These are phyloP conservation scores for Drosophila seguyi DNA, from an alignment of 1,140 invertebrate genomes.

Conservation along the genomic window DNA sequence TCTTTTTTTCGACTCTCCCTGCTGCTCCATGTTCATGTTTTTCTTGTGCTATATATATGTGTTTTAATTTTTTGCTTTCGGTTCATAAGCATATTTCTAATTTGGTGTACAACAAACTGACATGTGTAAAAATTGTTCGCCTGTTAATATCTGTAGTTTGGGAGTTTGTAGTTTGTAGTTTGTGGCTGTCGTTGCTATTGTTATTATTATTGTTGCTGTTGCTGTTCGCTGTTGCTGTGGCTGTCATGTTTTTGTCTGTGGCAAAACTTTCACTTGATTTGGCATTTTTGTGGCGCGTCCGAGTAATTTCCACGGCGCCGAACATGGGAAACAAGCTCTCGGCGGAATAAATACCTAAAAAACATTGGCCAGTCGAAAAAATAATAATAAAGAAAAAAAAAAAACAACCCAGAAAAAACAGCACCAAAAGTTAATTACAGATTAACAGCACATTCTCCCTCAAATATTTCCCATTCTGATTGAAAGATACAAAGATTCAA, in stretches of 20 bases:
- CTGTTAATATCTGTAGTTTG: slow-evolving; percentile 60
- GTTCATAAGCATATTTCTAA: slow-evolving; percentile 68
- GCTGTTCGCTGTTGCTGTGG: slow-evolving; percentile 34
- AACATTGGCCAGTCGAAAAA: slow-evolving; percentile 7
- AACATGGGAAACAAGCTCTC: slow-evolving; percentile 42
- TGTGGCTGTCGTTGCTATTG: slow-evolving; percentile 41
- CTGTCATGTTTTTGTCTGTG: slow-evolving; percentile 55
- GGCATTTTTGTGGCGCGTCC: slow-evolving; percentile 56
- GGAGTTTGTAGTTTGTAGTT: slow-evolving; percentile 15
- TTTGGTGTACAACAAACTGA: slow-evolving; percentile 51
- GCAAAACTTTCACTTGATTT: slow-evolving; percentile 74
- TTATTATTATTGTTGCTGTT: slow-evolving; percentile 42
- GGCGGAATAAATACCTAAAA: not conserved
- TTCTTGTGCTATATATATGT: slow-evolving; percentile 26
- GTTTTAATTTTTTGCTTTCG: slow-evolving; percentile 12
- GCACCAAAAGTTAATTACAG: slow-evolving; percentile 8
- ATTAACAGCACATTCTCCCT: slow-evolving; percentile 6
- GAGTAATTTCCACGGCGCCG: slow-evolving; percentile 47
- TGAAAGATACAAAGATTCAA: not conserved
- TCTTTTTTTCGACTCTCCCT: not conserved
- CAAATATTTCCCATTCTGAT: not conserved
- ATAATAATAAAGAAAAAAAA: not conserved
- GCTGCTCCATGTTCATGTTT: slow-evolving; percentile 24
- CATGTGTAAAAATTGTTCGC: slow-evolving; percentile 73
- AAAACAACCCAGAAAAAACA: not conserved